Base-by-base conservation (phyloP, 1,140 invertebrate genomes). In the Phthorimaea operculella region DNA sequence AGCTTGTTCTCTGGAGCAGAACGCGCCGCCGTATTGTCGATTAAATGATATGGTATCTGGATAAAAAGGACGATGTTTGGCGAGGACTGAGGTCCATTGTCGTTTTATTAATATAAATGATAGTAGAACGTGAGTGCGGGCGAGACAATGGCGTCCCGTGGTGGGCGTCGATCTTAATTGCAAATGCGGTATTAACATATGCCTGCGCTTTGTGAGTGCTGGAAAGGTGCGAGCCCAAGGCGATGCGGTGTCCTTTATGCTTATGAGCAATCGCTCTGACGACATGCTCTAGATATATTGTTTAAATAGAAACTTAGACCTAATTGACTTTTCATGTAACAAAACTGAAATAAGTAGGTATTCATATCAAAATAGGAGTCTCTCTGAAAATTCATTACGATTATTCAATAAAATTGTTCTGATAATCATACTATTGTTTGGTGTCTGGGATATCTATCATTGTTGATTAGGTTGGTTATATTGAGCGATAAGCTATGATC, bases 141-240 rank as follows among this genome's bases (percentile, higher is more conserved):
- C 66, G 63, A 78, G 62, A 83, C 79, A 83, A 81, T 76, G 65
- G 69, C 54, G 68, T 74, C 67, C 72, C 76, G 59, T 56, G 53
- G 76, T 76, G 79, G 76, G 80, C 60, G 76, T 66, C 33, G 60
- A 82, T 84, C 69, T 77, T 76, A 84, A 82, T 84, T 84, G 81
- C 79, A 82, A 82, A 84, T 84, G 60, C 57, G 62, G 47, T 66
- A 82, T 84, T 84, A 72, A 65, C 77, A 82, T 83, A 76, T 64
- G 21, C 21, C 6, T 28, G 66, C 60, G 74, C 76, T 79, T 83
- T 79, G 77, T 79, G 52, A 67, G 62, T 67, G 67, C 61, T 65
- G 66, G 59, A 70, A 72, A 70, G 69, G 67, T 59, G 64, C 65
- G 60, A 70, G 62, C 62, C 66, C 71, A 81, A 81, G 76, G 79